Evolutionary conservation across 2,888 invertebrate genomes (phyloP), one percentile per base, ranked within the genome.

Genomic region (Cotesia congregata): DNA sequence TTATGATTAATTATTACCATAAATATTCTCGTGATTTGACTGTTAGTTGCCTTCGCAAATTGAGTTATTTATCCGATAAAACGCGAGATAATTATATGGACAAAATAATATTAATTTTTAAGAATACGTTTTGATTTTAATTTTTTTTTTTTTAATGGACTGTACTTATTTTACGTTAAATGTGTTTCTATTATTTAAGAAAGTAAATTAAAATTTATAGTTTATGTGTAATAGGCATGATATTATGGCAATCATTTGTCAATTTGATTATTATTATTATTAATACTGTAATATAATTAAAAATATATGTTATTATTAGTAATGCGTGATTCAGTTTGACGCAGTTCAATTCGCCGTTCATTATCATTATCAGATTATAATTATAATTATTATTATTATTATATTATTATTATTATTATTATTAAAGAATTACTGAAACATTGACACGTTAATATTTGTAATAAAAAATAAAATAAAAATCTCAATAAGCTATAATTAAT

Each of bases 161-260:
- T 77, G 76, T 62, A 68, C 67, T 68, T 68, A 50, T 50, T 50
- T 50, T 50, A 68, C 50, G 12, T 73, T 67, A 40, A 72, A 61
- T n/a, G 77, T 80, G 78, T 77, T 78, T 76, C 76, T 71, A 38
- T 62, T 62, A 59, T 68, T 74, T n/a, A 72, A 64, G 15, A 70
- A 59, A 41, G 9, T 17, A 6, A 60, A 30, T 50, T 1, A 30
- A 6, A 38, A 62, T 15, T 60, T n/a, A 15, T 40, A 68, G 6
- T 50, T 20, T 7, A 74, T 67, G 69, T 17, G 78, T 68, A 79
- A 81, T 81, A 83, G 82, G 78, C 75, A 83, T 82, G 83, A 83
- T 83, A 83, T 82, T 83, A 81, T 81, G 79, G 82, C 82, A 77
- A 83, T 83, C 82, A 81, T 82, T 82, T 82, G 80, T 82, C 83